Evolutionary conservation across 2,888 invertebrate species (phyloP).

Genomic region (Galerucella nymphaeae): DNA sequence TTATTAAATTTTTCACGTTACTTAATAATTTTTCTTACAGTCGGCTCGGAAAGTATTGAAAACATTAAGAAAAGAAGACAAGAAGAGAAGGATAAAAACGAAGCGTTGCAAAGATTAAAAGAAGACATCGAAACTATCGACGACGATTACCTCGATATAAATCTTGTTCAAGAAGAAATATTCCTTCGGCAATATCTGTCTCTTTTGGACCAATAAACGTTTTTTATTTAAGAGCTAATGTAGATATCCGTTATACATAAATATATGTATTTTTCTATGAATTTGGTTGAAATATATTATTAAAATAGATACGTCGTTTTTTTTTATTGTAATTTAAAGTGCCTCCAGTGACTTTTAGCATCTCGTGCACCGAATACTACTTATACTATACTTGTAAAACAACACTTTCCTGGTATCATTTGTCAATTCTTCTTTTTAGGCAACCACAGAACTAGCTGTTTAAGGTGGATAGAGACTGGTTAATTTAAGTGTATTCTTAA

Average conservation of each 20-base stretch:
- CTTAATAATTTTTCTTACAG: slow-evolving; percentile 38
- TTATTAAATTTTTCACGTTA: slow-evolving; percentile 8
- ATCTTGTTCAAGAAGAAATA: slow-evolving; percentile 75
- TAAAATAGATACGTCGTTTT: not conserved
- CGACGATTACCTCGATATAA: slow-evolving; percentile 80
- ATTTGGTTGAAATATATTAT: not conserved
- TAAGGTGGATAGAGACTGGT: no score
- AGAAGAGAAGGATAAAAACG: slow-evolving; percentile 64
- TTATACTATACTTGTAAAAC: no score
- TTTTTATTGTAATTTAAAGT: no score
- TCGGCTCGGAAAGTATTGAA: slow-evolving; percentile 48
- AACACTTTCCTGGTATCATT: no score
- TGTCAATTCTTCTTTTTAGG: no score
- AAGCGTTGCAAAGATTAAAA: slow-evolving; percentile 72
- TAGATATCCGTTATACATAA: slow-evolving; percentile 1
- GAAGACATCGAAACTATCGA: slow-evolving; percentile 70
- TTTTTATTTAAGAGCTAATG: slow-evolving; percentile 9
- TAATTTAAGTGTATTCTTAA: not conserved
- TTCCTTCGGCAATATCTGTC: slow-evolving; percentile 76
- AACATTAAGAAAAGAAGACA: slow-evolving; percentile 48
- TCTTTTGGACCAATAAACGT: slow-evolving; percentile 63
- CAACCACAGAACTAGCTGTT: no score
- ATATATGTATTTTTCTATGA: slow-evolving; percentile 7
- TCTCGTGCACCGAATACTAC: no score
- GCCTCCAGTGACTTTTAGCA: no score